phyloP scores from a whole-genome alignment of 2,888 invertebrate genomes.

The Andricus quercusramuli region DNA sequence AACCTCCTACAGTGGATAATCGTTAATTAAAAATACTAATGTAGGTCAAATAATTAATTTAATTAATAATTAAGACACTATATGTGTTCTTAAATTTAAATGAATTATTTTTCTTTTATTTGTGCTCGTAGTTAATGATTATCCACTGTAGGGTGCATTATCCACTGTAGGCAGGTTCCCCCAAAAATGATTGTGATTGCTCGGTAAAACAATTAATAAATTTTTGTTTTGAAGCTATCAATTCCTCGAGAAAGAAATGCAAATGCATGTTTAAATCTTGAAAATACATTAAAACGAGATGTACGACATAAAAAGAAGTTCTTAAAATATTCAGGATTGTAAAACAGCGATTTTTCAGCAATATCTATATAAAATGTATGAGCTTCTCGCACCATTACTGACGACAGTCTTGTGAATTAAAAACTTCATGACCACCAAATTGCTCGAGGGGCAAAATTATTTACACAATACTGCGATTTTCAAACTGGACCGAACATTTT shows the following conservation, averaged over 20 bases:
- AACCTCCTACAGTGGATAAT: too few relatives aligned
- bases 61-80: too few relatives aligned
- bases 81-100: too few relatives aligned
- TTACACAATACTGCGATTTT: slow-evolving; percentile 25
- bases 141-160: too few relatives aligned
- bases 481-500: slow-evolving; percentile 58
- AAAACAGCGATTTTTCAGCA: background rate
- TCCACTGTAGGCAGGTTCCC: too few relatives aligned
- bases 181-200: background rate
- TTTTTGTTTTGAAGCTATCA: background rate
- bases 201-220: background rate
- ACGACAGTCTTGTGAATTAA: slow-evolving; percentile 10
- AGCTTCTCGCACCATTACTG: background rate
- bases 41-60: too few relatives aligned
- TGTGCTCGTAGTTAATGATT: too few relatives aligned
- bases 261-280: background rate
- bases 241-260: background rate
- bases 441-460: background rate
- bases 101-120: too few relatives aligned
- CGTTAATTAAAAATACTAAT: too few relatives aligned
- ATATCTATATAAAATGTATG: slow-evolving; percentile 7
- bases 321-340: background rate
- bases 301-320: background rate
- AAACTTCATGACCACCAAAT: background rate
- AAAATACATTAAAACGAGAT: background rate